phyloP scores from a whole-genome alignment of 2,888 invertebrate genomes.

The Parnassius apollo region DNA sequence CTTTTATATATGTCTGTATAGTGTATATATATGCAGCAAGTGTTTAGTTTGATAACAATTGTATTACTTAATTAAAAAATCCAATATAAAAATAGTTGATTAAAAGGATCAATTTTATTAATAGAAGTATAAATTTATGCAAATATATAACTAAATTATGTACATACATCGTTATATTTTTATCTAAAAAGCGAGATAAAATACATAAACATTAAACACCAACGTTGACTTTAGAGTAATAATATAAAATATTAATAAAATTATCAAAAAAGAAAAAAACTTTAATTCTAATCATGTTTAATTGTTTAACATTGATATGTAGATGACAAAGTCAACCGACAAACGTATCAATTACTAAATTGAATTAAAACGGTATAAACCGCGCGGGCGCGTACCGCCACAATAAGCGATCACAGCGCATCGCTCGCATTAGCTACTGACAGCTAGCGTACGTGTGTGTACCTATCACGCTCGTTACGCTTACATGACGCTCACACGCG shows the following conservation, averaged over 20 bases:
- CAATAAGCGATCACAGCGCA: slow-evolving; percentile 77
- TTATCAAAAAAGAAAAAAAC: neutral
- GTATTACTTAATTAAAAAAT: no score
- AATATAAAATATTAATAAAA: no score
- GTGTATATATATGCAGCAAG: neutral
- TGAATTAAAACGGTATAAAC: slow-evolving; percentile 79
- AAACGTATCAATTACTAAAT: slow-evolving; percentile 80
- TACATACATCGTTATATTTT: no score
- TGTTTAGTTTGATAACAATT: no score
- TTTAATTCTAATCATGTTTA: slow-evolving; percentile 17
- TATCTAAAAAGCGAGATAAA: no score
- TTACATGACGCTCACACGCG: slow-evolving; percentile 74
- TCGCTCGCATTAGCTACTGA: slow-evolving; percentile 80
- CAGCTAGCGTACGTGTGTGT: slow-evolving; percentile 73
- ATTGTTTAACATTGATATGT: slow-evolving; percentile 37
- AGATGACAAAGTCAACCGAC: slow-evolving; percentile 60
- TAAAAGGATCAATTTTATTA: no score
- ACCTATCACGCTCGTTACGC: slow-evolving; percentile 75
- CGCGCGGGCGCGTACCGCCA: slow-evolving; percentile 68
- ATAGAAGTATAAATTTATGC: no score
- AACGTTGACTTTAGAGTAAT: no score
- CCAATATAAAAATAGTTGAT: no score
- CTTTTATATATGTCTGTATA: slow-evolving; percentile 1
- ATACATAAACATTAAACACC: no score
- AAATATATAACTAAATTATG: no score